Evolutionary conservation across 2,797 vertebrate genomes (phyloP).

Genomic region (Coranthus polyacanthus): DNA sequence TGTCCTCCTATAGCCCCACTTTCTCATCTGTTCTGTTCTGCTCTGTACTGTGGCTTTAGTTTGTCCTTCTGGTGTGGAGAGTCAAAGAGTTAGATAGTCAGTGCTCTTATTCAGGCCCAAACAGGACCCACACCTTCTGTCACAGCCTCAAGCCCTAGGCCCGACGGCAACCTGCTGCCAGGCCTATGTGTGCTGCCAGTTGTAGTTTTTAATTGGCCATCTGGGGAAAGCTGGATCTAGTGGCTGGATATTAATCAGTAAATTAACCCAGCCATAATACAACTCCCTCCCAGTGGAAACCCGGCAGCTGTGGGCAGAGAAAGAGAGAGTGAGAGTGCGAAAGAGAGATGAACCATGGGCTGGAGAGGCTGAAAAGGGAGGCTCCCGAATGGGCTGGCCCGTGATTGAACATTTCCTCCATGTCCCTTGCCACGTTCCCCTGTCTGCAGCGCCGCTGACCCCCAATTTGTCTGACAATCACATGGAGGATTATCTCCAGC

Average conservation of each 20-base stretch:
- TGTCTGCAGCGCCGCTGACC: slow-evolving; percentile 87
- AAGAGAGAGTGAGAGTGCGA: slow-evolving; percentile 66
- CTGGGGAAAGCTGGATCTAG: slow-evolving; percentile 99
- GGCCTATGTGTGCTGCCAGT: slow-evolving; percentile 95
- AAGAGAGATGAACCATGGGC: slow-evolving; percentile 79
- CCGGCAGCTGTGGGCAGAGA: slow-evolving; percentile 88
- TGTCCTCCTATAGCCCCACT: slow-evolving; percentile 52
- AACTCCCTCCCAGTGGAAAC: slow-evolving; percentile 92
- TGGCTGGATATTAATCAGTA: slow-evolving; percentile 99
- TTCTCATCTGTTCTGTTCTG: slow-evolving; percentile 62
- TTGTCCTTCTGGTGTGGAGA: slow-evolving; percentile 85
- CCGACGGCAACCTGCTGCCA: slow-evolving; percentile 94
- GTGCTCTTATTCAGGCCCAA: slow-evolving; percentile 74
- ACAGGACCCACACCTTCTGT: slow-evolving; percentile 91
- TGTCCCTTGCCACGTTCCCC: slow-evolving; percentile 88
- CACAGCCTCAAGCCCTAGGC: slow-evolving; percentile 92
- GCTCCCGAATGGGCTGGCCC: slow-evolving; percentile 81
- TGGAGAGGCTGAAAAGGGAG: slow-evolving; percentile 85
- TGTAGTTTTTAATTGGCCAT: slow-evolving; percentile 99
- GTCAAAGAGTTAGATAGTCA: slow-evolving; percentile 76
- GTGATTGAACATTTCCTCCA: slow-evolving; percentile 88
- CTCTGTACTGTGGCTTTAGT: slow-evolving; percentile 64
- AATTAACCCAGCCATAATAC: slow-evolving; percentile 99
- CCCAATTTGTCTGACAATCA: slow-evolving; percentile 93
- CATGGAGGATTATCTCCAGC: slow-evolving; percentile 85